A percentile compares a stretch with the other conserved stretches of the same genome.
Evolutionary conservation across 2,888 invertebrate genomes (phyloP).

Genomic region (Galerucella pusilla): DNA sequence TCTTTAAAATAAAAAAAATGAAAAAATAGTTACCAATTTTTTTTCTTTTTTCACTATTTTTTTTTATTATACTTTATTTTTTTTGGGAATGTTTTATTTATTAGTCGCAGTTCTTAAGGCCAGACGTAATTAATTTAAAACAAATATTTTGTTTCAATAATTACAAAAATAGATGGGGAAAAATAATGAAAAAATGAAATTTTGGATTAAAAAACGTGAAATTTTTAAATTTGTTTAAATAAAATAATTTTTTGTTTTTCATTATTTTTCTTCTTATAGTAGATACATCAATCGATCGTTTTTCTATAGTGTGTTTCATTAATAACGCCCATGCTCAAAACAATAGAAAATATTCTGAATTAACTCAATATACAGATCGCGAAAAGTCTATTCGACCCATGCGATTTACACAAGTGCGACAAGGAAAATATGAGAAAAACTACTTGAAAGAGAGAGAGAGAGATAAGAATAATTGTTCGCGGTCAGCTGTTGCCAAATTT

Average conservation of each 20-base stretch:
- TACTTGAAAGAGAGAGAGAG: no score
- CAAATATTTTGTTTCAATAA: constrained; percentile 8
- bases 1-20: not conserved
- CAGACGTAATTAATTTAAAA: not conserved
- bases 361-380: no score
- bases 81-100: constrained; percentile 9
- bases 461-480: no score
- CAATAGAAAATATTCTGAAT: no score
- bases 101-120: not conserved
- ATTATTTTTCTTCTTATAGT: not conserved
- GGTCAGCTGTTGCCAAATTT: no score
- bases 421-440: no score
- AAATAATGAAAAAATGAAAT: constrained; percentile 39
- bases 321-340: no score
- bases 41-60: not conserved
- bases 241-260: constrained; percentile 40
- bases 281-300: not conserved
- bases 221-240: constrained; percentile 46
- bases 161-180: constrained; percentile 33
- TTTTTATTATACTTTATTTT: not conserved
- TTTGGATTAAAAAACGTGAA: constrained; percentile 21
- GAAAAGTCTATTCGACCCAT: no score
- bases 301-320: no score
- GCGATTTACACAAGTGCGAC: no score
- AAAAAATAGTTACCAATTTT: not conserved